A percentile compares a stretch with the other conserved stretches of the same genome.
These are phyloP conservation scores for Melanotus villosus DNA, from an alignment of 2,888 invertebrate species.

Conservation along the genomic window DNA sequence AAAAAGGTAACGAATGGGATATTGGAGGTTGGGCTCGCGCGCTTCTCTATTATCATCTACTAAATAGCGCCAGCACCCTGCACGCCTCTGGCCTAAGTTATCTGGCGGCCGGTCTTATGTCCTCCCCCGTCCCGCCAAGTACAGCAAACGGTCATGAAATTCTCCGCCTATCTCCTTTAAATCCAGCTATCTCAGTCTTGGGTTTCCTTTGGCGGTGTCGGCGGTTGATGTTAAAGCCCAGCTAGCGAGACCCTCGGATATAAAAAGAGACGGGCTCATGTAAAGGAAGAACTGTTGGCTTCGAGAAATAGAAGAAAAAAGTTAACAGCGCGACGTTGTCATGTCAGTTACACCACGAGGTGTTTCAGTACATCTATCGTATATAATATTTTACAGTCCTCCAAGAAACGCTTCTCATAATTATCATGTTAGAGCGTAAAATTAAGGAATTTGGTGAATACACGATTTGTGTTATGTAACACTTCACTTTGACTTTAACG, in stretches of 20 bases:
- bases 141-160: conserved; percentile 50
- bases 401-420: conserved; percentile 3
- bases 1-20: background rate
- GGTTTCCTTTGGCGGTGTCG: conserved; percentile 48
- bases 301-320: conserved; percentile 24
- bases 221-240: conserved; percentile 34
- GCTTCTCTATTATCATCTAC: conserved; percentile 32
- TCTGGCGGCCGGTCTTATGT: conserved; percentile 52
- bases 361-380: conserved; percentile 14
- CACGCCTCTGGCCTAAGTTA: conserved; percentile 49
- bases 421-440: conserved; percentile 8
- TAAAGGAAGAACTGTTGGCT: conserved; percentile 30
- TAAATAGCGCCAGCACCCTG: conserved; percentile 37
- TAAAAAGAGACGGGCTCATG: conserved; percentile 32
- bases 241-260: conserved; percentile 26
- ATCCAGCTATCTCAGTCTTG: conserved; percentile 49
- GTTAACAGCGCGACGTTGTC: conserved; percentile 32
- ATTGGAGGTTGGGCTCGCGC: conserved; percentile 12
- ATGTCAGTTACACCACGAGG: conserved; percentile 24
- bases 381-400: conserved; percentile 11
- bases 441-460: conserved; percentile 3
- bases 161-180: conserved; percentile 49
- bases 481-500: background rate
- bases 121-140: conserved; percentile 38
- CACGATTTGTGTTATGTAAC: background rate